Conservation (phyloP, 1,140 invertebrate genomes). For the Drosophila oshimai region DNA sequence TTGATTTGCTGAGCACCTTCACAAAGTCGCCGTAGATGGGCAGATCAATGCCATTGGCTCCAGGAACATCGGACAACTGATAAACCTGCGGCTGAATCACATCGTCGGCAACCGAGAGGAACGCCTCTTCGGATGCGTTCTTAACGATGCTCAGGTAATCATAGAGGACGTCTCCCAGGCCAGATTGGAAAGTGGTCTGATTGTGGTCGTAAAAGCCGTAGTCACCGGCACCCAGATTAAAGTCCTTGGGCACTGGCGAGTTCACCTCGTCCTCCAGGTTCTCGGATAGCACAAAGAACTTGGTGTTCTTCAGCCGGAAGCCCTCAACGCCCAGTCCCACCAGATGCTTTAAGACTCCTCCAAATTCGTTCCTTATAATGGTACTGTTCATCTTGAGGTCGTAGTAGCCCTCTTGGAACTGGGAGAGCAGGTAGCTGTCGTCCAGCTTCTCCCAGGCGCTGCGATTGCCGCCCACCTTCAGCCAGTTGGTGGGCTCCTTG, state of each 20-base stretch:
- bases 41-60: conserved; percentile 63
- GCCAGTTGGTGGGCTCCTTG: conserved; percentile 89
- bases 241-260: conserved; percentile 35
- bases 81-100: conserved; percentile 58
- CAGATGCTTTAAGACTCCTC: conserved; percentile 87
- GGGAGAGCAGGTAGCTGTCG: conserved; percentile 86
- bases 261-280: conserved; percentile 82
- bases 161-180: conserved; percentile 84
- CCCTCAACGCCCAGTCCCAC: conserved; percentile 88
- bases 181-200: conserved; percentile 85
- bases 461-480: conserved; percentile 83
- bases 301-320: conserved; percentile 88
- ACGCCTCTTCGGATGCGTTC: conserved; percentile 84
- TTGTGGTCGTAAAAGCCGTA: conserved; percentile 86
- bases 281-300: conserved; percentile 86
- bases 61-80: conserved; percentile 19
- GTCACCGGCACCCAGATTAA: conserved; percentile 72
- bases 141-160: conserved; percentile 85
- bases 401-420: conserved; percentile 85
- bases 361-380: conserved; percentile 85
- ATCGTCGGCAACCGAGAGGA: conserved; percentile 75
- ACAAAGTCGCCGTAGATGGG: conserved; percentile 72
- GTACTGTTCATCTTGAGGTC: conserved; percentile 87
- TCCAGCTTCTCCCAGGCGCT: conserved; percentile 85
- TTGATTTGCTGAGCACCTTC: conserved; percentile 30